Base-by-base conservation (phyloP, 2,888 invertebrate genomes). In the Himalopsyche tibetana region DNA sequence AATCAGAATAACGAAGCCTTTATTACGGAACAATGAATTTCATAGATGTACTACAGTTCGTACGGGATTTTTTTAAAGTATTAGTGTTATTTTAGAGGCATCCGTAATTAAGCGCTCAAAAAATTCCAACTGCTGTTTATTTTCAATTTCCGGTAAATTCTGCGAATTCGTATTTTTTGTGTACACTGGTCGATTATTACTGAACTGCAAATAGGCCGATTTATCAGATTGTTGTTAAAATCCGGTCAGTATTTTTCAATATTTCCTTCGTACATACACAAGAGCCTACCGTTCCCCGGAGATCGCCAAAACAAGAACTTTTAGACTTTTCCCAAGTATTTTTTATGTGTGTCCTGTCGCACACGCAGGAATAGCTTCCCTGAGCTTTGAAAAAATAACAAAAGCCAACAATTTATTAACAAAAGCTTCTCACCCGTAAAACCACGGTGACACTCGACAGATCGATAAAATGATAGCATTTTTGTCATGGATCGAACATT, bases 231-330 rank as follows among this genome's bases (percentile, higher is more conserved):
- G 74, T 15, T 74, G 74, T 74, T 74, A 74, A 38, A 74, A 74
- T 74, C 74, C 74, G 15, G 74, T 63, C 74, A 74, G 38, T 74
- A 74, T 74, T 74, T 74, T 74, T 74, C 74, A 74, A 74, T 74
- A 74, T 74, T 74, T 74, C 36, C 38, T 36, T 36, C 11, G 36
- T 36, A 63, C 19, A 74, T 36, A 74, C 74, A 36, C 28, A 38
- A 36, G 36, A 12, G 74, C 38, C 36, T 36, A 36, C 36, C 12
- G 38, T 74, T 36, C 74, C 36, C 74, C 28, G 12, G 74, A 36
- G 74, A 74, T 36, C 63, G 8, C 8, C 63, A n/a, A 63, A 51
- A 63, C 63, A 36, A 36, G 28, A 74, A 74, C 74, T 74, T 36
- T 74, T 28, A 15, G 74, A 74, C 28, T 36, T 74, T 74, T 74